Base-by-base conservation (phyloP, 2,888 invertebrate species). In the Andrena bicolor region DNA sequence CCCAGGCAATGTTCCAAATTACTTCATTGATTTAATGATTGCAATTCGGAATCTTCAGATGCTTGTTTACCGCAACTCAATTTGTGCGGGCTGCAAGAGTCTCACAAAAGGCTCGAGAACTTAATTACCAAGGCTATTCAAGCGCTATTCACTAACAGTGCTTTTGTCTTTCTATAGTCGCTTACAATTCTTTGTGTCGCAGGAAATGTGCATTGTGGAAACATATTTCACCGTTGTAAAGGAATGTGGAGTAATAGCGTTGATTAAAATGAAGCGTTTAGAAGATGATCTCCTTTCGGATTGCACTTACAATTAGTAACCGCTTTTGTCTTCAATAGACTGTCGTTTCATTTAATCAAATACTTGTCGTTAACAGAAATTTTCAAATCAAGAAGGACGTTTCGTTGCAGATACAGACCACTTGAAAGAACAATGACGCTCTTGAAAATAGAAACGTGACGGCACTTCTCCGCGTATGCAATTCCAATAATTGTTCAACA, bases 31-130 rank as follows among this genome's bases (percentile, higher is more conserved):
- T 48, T 10, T 28, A 56, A 30, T 23, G 13, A 20, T 10, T 3
- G 56, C 16, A 23, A 58, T 30, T 23, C 16, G n/a, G 10, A 30
- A n/a, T 30, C 58, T 30, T 20, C 16, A 30, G 7, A 6, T 3
- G 58, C 28, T 41, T 58, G 66, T 56, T 73, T 23, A 56, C 20
- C 23, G 2, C 48, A 48, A 41, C 58, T 48, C 66, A 30, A 66
- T 66, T 73, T 48, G 7, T 16, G 4, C 16, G 23, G 30, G 30
- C 28, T 56, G 41, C 23, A 30, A 28, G 1, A 30, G 30, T 26
- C 41, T 30, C 23, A 30, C 65, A 58, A 74, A 74, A 26, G 32
- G n/a, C 32, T n/a, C 60, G 20, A 41, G 58, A 30, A 58, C 48
- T 30, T 66, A 58, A 73, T 58, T 8, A 28, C 23, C 13, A 58